Base-by-base conservation (phyloP, 2,888 invertebrate genomes). In the Cylindroiulus punctatus region DNA sequence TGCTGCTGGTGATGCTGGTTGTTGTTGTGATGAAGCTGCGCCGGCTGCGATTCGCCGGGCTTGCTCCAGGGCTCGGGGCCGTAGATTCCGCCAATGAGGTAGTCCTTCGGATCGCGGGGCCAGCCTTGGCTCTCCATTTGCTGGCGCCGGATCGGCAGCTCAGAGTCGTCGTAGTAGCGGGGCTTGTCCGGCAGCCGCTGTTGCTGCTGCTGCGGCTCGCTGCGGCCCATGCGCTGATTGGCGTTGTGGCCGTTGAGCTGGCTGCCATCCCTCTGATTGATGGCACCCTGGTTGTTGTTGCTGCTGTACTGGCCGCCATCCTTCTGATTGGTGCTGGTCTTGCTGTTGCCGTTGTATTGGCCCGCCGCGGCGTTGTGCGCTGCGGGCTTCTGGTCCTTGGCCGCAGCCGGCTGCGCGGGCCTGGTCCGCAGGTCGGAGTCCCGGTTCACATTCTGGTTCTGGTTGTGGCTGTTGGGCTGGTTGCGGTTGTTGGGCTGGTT, bases 11-110 rank as follows among this genome's bases (percentile, higher is more conserved):
- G 40, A 17, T 83, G 42, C 12, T 30, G n/a, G 8, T 17, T 10
- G 14, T 26, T 52, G 8, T 47, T 22, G 5, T 47, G 52, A 30
- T 85, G 65, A 22, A 22, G 57, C 12, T 76, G 84, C 30, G 17
- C 19, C 2, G 40, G 83, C 83, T 83, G 84, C 19, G 84, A 84
- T 52, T 87, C 87, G 40, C 26, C 44, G 14, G 87, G 87, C 26
- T 85, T 85, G 30, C 47, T 87, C 40, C 76, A 85, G 22, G 85
- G 87, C 36, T 87, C 85, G 19, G 87, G 87, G 30, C 87, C 87
- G 82, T 87, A 85, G 42, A 87, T 87, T 81, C 87, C 87, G 17
- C 87, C 87, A 82, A 87, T 87, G 32, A 87, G 87, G 65, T 87
- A 87, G 52, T 87, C 87, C 47, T 87, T 87, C n/a, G 87, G 85